Percentiles rank a stretch among this genome's conserved stretches.
Evolutionary conservation across 1,140 invertebrate genomes (phyloP).

Genomic region (Cherax quadricarinatus): DNA sequence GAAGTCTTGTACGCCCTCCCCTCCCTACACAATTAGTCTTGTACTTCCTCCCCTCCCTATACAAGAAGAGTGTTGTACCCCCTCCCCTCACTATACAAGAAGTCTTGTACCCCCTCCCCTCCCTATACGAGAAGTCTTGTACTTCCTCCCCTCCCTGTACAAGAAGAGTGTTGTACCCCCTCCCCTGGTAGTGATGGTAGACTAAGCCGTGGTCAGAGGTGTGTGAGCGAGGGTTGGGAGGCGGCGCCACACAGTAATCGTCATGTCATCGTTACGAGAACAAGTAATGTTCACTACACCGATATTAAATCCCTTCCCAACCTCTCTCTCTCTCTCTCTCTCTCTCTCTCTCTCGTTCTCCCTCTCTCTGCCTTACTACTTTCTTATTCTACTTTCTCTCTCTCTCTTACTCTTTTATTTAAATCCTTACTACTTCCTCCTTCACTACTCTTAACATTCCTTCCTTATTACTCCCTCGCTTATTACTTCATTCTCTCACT

Average conservation of each 20-base stretch:
- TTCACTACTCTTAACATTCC: no score
- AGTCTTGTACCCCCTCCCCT: neutral
- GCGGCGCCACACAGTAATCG: constrained; percentile 52
- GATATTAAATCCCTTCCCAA: constrained; percentile 65
- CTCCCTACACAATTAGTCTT: neutral
- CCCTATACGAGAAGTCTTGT: neutral
- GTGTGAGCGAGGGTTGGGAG: constrained; percentile 9
- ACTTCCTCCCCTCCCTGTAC: neutral
- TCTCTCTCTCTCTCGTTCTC: neutral
- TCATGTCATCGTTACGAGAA: constrained; percentile 67
- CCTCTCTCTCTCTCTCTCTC: constrained; percentile 17
- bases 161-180: neutral
- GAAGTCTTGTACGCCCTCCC: neutral
- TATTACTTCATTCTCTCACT: no score
- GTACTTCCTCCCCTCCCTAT: neutral
- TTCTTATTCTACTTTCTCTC: neutral
- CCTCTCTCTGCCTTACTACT: neutral
- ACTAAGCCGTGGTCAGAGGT: neutral
- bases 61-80: neutral
- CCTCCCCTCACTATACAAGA: neutral
- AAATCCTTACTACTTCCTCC: neutral
- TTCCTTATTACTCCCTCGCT: no score
- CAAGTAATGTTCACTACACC: constrained; percentile 67
- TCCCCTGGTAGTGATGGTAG: no score
- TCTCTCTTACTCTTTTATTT: neutral